Conservation (phyloP, 2,113 vertebrate species). For the Pungitius pungitius region DNA sequence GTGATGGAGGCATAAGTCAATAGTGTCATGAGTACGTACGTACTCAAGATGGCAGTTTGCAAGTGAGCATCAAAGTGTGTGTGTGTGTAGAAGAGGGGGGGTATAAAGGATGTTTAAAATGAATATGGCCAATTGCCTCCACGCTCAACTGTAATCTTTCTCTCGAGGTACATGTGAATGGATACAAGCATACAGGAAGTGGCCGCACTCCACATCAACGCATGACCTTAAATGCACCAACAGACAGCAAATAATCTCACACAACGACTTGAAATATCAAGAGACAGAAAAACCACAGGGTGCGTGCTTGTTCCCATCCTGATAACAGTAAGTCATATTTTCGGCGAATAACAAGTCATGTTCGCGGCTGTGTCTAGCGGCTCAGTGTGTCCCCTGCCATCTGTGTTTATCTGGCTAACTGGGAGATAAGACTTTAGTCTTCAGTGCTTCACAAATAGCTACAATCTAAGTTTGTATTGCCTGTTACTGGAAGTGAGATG, state of each 20-base stretch:
- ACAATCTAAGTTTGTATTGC: constrained; percentile 10
- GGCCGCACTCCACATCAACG: neutral
- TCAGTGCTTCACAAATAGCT: constrained; percentile 13
- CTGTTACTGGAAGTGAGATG: neutral
- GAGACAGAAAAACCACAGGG: constrained; percentile 5
- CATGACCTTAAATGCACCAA: neutral
- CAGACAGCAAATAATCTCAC: neutral
- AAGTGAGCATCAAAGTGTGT: neutral
- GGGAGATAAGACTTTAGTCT: constrained; percentile 16
- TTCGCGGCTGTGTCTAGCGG: constrained; percentile 45
- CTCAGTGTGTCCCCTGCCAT: constrained; percentile 36
- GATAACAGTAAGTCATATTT: constrained; percentile 10
- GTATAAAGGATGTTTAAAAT: constrained; percentile 53
- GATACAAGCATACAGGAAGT: neutral
- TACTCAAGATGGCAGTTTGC: neutral
- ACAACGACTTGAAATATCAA: neutral
- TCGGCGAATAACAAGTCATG: constrained; percentile 20
- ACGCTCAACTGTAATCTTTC: constrained; percentile 35
- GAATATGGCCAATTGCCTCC: constrained; percentile 47
- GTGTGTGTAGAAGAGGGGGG: constrained; percentile 10
- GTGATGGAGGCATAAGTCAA: constrained; percentile 36
- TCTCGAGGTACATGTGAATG: neutral
- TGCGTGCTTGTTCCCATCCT: constrained; percentile 24
- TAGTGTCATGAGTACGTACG: neutral
- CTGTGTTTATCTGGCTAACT: constrained; percentile 36